Base-by-base conservation (phyloP, 1,140 invertebrate genomes). In the Drosophila grimshawi region DNA sequence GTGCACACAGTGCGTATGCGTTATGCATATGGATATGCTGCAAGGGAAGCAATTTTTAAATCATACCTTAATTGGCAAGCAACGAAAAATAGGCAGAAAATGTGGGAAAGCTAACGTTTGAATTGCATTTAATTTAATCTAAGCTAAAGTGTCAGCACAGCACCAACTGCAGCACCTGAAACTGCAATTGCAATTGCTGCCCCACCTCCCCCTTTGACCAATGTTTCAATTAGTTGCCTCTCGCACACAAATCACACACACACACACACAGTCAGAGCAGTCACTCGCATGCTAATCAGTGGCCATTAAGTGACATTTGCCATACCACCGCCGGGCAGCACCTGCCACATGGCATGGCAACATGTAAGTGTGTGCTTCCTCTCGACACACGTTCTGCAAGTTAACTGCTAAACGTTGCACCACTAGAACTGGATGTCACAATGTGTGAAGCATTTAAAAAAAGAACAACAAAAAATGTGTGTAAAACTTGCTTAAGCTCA, bases 231-330 rank as follows among this genome's bases (percentile, higher is more conserved):
- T 81, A 76, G 39, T 43, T 3, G 67, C 30, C 32, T 5, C 43
- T 35, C 71, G 48, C 56, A 69, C 60, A 46, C 10, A 41, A 46
- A 32, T 19, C 56, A 39, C 41, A 55, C 29, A 61, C 66, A 19
- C 19, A 53, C 41, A 39, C 43, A 52, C 33, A 43, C 56, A 61
- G 37, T 29, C 45, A 29, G 7, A 45, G 52, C 70, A 52, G 41
- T 59, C 46, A 46, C 72, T 83, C 51, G 64, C 62, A 81, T 86
- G 82, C 82, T 86, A 86, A 86, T 86, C 82, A 86, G 83, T 53
- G 79, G 67, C 57, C 71, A 79, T 82, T 86, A 86, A 81, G 57
- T 78, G 79, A 68, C 61, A 71, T 62, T 69, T 68, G 68, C 64
- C 60, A 37, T 55, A 52, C 27, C 55, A 7, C 39, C 35, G 7